Conservation (phyloP, 2,113 vertebrate genomes). For the Mormyrus iriodes region DNA sequence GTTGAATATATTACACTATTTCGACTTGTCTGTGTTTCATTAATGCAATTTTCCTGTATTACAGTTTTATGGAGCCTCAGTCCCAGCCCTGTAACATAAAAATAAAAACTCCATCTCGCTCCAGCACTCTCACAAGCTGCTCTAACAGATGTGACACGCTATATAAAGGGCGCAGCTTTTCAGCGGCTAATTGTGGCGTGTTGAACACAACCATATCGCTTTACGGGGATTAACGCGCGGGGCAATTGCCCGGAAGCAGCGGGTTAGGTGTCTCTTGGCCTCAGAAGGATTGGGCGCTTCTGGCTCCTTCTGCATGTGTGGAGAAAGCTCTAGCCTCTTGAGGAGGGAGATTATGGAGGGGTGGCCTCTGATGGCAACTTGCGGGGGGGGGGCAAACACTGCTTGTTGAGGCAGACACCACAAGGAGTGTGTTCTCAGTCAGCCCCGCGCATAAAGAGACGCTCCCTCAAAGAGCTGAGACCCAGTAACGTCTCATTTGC, state of each 20-base stretch:
- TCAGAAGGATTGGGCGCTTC: not conserved
- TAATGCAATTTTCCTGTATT: conserved; percentile 14
- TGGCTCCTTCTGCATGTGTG: not conserved
- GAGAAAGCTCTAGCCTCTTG: not conserved
- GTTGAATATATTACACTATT: conserved; percentile 25
- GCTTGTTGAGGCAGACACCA: not conserved
- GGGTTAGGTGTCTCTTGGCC: not conserved
- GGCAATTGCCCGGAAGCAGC: not conserved
- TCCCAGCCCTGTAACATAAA: conserved; percentile 7
- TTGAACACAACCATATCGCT: not conserved
- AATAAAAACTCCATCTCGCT: not conserved
- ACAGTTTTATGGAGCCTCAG: not conserved
- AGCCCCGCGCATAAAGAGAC: not conserved
- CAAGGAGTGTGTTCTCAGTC: too few species aligned
- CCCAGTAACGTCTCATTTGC: not conserved
- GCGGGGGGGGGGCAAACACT: not conserved
- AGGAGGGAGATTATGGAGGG: not conserved
- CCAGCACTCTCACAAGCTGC: not conserved
- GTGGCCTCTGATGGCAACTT: not conserved
- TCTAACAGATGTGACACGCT: not conserved
- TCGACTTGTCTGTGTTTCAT: conserved; percentile 30
- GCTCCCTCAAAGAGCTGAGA: not conserved
- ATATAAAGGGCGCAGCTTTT: not conserved
- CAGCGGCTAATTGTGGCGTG: not conserved
- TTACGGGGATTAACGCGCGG: conserved; percentile 1